A percentile compares a stretch with the other conserved stretches of the same genome.
phyloP scores from a whole-genome alignment of 1,140 invertebrate genomes.

The Sycobia sp. region DNA sequence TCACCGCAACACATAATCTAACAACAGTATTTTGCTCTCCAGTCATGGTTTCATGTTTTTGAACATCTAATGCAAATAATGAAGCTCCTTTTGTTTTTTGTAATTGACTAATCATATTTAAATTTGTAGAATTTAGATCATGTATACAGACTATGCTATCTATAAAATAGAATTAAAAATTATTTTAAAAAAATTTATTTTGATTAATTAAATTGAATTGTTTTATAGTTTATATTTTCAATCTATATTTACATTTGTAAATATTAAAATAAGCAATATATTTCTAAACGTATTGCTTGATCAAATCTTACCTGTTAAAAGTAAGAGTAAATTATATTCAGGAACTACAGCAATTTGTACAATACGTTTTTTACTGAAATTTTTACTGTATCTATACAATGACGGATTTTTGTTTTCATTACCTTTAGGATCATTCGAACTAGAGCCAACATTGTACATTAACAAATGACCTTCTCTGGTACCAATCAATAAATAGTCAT shows the following conservation, averaged over 20 bases:
- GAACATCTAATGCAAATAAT: constrained; percentile 82
- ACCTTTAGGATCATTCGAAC: constrained; percentile 63
- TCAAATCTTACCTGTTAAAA: constrained; percentile 73
- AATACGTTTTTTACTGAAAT: constrained; percentile 93
- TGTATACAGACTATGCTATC: constrained; percentile 87
- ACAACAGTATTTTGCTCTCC: constrained; percentile 77
- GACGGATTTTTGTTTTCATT: constrained; percentile 69
- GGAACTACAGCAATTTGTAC: constrained; percentile 88
- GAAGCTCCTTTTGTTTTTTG: constrained; percentile 85
- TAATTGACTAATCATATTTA: constrained; percentile 76
- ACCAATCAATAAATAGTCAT: constrained; percentile 88
- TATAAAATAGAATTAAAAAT: constrained; percentile 54
- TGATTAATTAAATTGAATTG: not conserved
- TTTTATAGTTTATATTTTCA: too few species aligned
- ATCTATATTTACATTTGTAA: too few species aligned
- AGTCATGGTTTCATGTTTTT: constrained; percentile 69
- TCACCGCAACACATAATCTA: constrained; percentile 86
- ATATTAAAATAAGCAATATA: not conserved
- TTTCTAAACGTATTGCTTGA: too few species aligned
- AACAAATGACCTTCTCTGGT: constrained; percentile 91
- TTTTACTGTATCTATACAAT: constrained; percentile 85
- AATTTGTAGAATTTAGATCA: constrained; percentile 81
- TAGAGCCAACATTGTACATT: constrained; percentile 80
- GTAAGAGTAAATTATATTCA: constrained; percentile 83
- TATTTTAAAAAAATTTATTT: not conserved